These are phyloP conservation scores for Lytechinus pictus DNA, from an alignment of 35 echinoderm and acorn worm genomes.

Conservation along the genomic window DNA sequence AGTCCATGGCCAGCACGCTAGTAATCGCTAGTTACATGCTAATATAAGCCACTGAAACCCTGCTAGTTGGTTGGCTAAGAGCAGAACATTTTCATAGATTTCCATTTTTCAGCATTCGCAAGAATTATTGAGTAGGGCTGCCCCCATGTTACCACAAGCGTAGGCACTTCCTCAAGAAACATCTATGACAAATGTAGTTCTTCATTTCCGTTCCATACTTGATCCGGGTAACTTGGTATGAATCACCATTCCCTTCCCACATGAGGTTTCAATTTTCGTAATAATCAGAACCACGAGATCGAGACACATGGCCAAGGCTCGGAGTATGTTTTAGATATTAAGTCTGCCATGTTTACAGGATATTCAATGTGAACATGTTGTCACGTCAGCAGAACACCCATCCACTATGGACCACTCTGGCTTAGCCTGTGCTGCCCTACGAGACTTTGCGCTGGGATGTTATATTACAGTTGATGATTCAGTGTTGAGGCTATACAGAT, in stretches of 20 bases:
- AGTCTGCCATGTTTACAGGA: slow-evolving; percentile 1
- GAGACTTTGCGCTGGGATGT: neutral
- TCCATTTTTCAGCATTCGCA: neutral
- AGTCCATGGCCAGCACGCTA: no score
- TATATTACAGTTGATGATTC: neutral
- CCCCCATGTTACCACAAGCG: neutral
- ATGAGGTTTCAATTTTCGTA: neutral
- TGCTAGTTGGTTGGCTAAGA: no score
- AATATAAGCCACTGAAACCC: no score
- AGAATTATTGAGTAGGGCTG: neutral
- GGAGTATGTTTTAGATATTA: slow-evolving; percentile 12
- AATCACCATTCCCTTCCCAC: neutral
- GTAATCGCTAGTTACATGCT: no score
- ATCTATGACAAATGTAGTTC: neutral
- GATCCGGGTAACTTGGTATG: neutral
- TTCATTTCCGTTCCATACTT: neutral
- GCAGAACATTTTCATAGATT: no score
- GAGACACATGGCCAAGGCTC: neutral
- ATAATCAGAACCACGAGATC: slow-evolving; percentile 3
- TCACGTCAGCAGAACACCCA: slow-evolving; percentile 7
- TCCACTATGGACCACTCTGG: neutral
- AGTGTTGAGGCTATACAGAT: neutral
- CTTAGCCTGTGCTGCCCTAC: neutral
- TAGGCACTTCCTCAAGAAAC: neutral
- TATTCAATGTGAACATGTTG: slow-evolving; percentile 3